phyloP scores from a whole-genome alignment of 1,140 invertebrate genomes.

The Acromyrmex echinatior region DNA sequence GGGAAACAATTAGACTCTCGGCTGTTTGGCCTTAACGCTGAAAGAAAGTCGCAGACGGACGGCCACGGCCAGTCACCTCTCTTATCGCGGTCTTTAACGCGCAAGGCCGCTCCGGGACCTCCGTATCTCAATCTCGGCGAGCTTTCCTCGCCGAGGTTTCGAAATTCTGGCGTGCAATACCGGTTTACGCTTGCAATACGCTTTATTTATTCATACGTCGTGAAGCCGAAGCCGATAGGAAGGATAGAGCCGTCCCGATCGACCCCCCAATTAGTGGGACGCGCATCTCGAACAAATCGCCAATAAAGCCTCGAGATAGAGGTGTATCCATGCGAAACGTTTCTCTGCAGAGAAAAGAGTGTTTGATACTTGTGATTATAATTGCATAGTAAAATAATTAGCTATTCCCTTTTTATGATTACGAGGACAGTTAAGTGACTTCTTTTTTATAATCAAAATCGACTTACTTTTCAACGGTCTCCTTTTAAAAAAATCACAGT shows the following conservation, averaged over 20 bases:
- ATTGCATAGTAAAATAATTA: too few relatives aligned
- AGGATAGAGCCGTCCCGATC: slow-evolving; percentile 24
- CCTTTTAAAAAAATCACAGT: too few relatives aligned
- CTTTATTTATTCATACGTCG: slow-evolving; percentile 16
- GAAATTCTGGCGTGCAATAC: slow-evolving; percentile 67
- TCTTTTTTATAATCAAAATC: too few relatives aligned
- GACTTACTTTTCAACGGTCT: too few relatives aligned
- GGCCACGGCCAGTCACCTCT: slow-evolving; percentile 69
- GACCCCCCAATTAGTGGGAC: too few relatives aligned
- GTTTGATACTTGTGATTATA: too few relatives aligned
- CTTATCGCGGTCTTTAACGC: slow-evolving; percentile 64
- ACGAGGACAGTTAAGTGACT: too few relatives aligned
- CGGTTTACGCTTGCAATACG: slow-evolving; percentile 48
- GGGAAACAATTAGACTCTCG: slow-evolving; percentile 22
- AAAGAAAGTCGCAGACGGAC: slow-evolving; percentile 64
- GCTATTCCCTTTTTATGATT: too few relatives aligned
- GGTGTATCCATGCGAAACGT: too few relatives aligned
- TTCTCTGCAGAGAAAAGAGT: too few relatives aligned
- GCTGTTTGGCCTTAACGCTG: slow-evolving; percentile 18
- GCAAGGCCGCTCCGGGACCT: slow-evolving; percentile 72
- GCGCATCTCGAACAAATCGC: too few relatives aligned
- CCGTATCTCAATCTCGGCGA: slow-evolving; percentile 69
- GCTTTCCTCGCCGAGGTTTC: slow-evolving; percentile 70
- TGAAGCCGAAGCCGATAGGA: neutral
- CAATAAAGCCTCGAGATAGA: neutral